phyloP scores from a whole-genome alignment of 1,140 invertebrate species.

The Pseudomyrmex sp. region DNA sequence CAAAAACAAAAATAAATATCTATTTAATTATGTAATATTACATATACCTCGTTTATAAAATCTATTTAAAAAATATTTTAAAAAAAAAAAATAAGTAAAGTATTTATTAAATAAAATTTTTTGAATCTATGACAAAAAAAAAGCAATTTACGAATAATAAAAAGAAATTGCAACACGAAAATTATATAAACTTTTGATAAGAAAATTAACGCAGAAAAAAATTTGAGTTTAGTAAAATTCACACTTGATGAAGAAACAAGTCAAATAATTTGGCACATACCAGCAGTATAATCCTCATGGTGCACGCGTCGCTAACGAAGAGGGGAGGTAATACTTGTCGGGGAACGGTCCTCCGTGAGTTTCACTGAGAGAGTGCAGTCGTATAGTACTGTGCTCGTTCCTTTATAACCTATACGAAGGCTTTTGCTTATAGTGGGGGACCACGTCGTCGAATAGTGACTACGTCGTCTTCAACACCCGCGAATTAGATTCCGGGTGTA shows the following conservation, averaged over 20 bases:
- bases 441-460: constrained; percentile 60
- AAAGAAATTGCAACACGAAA: neutral
- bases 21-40: too few relatives aligned
- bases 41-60: too few relatives aligned
- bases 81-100: too few relatives aligned
- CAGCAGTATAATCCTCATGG: constrained; percentile 84
- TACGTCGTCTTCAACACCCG: constrained; percentile 66
- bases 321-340: constrained; percentile 57
- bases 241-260: neutral
- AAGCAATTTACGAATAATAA: too few relatives aligned
- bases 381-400: constrained; percentile 81
- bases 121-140: too few relatives aligned
- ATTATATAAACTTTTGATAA: neutral
- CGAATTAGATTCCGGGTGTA: constrained; percentile 65
- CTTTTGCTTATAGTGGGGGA: constrained; percentile 76
- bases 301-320: constrained; percentile 66
- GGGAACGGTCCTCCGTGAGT: constrained; percentile 81
- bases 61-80: too few relatives aligned
- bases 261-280: constrained; percentile 74
- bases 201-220: neutral
- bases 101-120: too few relatives aligned
- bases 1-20: too few relatives aligned
- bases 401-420: constrained; percentile 84
- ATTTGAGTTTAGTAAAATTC: neutral
- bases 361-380: constrained; percentile 85